phyloP scores from a whole-genome alignment of 1,140 invertebrate species.

The Drosophila takahashii region DNA sequence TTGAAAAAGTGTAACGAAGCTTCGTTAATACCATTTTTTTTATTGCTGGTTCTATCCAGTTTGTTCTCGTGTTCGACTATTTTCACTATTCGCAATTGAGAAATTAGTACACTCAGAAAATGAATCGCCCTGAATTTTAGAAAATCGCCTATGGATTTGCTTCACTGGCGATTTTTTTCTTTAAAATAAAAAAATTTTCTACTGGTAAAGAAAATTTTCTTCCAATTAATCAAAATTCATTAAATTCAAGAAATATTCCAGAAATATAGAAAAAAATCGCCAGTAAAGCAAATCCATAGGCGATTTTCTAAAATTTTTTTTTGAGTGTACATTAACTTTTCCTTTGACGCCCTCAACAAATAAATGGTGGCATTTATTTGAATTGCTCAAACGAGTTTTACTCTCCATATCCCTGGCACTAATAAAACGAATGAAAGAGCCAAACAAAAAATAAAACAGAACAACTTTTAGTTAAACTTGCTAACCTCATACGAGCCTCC shows the following conservation, averaged over 20 bases:
- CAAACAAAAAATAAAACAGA: conserved; percentile 40
- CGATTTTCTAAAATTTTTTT: too few species aligned
- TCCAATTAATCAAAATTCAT: too few species aligned
- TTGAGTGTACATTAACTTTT: conserved; percentile 74
- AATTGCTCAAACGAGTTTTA: conserved; percentile 74
- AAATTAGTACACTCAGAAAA: too few species aligned
- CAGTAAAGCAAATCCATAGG: too few species aligned
- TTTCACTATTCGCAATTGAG: conserved; percentile 57
- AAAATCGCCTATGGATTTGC: too few species aligned
- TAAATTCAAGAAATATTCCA: too few species aligned
- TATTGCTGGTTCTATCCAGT: neutral
- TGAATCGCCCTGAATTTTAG: too few species aligned
- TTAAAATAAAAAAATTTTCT: too few species aligned
- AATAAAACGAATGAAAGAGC: conserved; percentile 38
- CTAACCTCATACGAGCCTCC: conserved; percentile 36
- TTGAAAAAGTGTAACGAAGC: conserved; percentile 7
- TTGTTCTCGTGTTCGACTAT: conserved; percentile 5
- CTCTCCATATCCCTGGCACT: conserved; percentile 39
- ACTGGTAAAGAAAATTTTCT: too few species aligned
- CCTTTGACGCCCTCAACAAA: conserved; percentile 75
- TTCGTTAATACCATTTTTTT: neutral
- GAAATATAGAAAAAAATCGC: too few species aligned
- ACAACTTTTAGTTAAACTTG: conserved; percentile 72
- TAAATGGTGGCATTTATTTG: conserved; percentile 77
- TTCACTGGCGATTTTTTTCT: too few species aligned